Evolutionary conservation across 2,797 vertebrate species (phyloP).

Genomic region (Eidolon dupreanum): DNA sequence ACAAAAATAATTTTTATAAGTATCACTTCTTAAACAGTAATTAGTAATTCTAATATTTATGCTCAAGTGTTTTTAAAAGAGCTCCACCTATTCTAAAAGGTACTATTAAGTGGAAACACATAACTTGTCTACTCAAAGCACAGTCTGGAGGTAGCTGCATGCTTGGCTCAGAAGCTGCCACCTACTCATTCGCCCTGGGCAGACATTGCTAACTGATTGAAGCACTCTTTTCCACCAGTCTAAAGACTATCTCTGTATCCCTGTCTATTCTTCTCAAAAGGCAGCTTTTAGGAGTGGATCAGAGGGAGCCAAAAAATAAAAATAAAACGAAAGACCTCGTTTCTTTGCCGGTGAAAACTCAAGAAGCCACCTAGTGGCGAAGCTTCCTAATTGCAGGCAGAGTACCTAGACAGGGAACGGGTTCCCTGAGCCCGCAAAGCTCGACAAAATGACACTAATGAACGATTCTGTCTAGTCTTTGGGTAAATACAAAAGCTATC

Average conservation of each 20-base stretch:
- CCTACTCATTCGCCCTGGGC: background rate
- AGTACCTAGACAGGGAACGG: background rate
- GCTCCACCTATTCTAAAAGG: background rate
- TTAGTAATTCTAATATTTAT: background rate
- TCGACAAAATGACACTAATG: background rate
- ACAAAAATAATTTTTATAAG: background rate
- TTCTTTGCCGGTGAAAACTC: background rate
- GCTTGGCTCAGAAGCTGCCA: background rate
- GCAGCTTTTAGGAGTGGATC: background rate
- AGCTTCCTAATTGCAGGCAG: conserved; percentile 68
- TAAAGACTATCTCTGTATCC: background rate
- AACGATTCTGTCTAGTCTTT: background rate
- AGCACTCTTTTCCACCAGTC: background rate
- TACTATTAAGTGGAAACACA: background rate
- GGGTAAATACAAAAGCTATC: background rate
- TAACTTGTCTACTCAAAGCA: background rate
- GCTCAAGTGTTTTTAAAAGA: background rate
- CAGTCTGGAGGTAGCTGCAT: background rate
- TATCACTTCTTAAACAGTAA: background rate
- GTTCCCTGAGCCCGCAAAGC: background rate
- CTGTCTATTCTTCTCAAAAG: background rate
- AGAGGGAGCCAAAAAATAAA: background rate
- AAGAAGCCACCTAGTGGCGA: conserved; percentile 25
- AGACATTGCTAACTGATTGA: background rate
- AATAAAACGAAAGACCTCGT: fast-evolving